Conservation (phyloP, 2,888 invertebrate genomes). For the Polydrusus cervinus region DNA sequence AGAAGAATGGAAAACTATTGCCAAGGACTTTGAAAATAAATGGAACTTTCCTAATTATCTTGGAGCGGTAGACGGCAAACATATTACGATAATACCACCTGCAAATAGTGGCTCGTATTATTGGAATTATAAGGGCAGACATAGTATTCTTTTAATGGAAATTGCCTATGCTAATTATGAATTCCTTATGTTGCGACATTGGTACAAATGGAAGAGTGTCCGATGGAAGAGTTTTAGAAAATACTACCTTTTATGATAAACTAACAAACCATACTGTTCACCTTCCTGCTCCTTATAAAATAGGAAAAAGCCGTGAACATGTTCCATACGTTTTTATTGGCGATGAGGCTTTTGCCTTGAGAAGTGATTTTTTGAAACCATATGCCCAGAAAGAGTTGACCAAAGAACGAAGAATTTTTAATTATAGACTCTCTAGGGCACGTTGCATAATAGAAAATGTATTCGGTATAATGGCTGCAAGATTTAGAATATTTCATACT, state of each 20-base stretch:
- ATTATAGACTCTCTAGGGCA: background rate
- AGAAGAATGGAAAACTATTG: conserved; percentile 25
- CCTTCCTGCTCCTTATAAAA: background rate
- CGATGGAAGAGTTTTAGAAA: background rate
- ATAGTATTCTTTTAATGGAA: conserved; percentile 5
- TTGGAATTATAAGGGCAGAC: conserved; percentile 15
- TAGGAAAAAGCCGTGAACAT: background rate
- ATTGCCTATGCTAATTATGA: background rate
- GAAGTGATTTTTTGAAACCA: background rate
- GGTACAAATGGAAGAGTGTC: background rate
- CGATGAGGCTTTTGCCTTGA: background rate
- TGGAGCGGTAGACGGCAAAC: background rate
- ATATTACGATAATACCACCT: conserved; percentile 13
- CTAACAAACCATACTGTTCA: background rate
- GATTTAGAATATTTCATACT: conserved; percentile 11
- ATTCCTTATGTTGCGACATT: background rate
- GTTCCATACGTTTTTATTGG: background rate
- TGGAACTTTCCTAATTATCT: background rate
- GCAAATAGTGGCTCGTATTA: conserved; percentile 17
- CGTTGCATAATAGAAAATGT: conserved; percentile 1
- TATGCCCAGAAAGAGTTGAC: background rate
- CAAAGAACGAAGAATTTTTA: background rate
- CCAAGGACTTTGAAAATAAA: conserved; percentile 12
- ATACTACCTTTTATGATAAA: no score
- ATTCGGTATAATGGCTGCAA: background rate